Evolutionary conservation across 2,888 invertebrate genomes (phyloP).

Genomic region (Cephus pulcher): DNA sequence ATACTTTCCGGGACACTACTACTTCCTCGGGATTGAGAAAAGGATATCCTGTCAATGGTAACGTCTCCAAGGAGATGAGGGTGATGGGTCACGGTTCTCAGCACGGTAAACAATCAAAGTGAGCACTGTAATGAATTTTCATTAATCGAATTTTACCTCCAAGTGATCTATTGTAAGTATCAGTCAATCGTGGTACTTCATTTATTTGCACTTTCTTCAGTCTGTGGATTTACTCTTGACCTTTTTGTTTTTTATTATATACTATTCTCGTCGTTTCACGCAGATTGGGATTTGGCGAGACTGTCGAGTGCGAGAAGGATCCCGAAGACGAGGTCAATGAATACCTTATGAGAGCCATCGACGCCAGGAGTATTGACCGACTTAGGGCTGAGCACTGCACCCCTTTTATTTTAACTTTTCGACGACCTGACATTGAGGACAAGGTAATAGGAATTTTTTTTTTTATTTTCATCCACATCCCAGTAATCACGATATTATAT

Average conservation of each 20-base stretch:
- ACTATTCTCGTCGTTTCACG: constrained; percentile 14
- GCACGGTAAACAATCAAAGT: constrained; percentile 77
- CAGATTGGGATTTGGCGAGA: constrained; percentile 81
- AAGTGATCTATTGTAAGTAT: not conserved
- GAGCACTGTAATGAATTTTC: constrained; percentile 49
- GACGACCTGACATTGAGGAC: constrained; percentile 81
- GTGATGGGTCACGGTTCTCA: constrained; percentile 92
- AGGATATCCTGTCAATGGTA: constrained; percentile 73
- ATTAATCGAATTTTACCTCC: not conserved
- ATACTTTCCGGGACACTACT: constrained; percentile 68
- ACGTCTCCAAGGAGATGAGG: constrained; percentile 88
- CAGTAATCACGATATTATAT: too few relatives aligned
- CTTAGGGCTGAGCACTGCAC: constrained; percentile 90
- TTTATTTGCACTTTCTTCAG: not conserved
- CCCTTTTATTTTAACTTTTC: constrained; percentile 86
- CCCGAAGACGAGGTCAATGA: constrained; percentile 96
- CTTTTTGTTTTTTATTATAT: not conserved
- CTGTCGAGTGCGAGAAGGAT: constrained; percentile 76
- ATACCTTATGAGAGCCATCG: constrained; percentile 94
- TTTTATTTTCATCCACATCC: not conserved
- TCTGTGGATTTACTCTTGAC: not conserved
- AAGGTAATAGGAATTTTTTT: constrained; percentile 69
- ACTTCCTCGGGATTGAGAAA: constrained; percentile 47
- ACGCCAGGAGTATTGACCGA: constrained; percentile 92
- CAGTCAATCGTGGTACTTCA: not conserved